Evolutionary conservation across 1,140 invertebrate species (phyloP), one percentile per base, ranked within the genome.

Genomic region (Aphaenogaster ashmeadi): DNA sequence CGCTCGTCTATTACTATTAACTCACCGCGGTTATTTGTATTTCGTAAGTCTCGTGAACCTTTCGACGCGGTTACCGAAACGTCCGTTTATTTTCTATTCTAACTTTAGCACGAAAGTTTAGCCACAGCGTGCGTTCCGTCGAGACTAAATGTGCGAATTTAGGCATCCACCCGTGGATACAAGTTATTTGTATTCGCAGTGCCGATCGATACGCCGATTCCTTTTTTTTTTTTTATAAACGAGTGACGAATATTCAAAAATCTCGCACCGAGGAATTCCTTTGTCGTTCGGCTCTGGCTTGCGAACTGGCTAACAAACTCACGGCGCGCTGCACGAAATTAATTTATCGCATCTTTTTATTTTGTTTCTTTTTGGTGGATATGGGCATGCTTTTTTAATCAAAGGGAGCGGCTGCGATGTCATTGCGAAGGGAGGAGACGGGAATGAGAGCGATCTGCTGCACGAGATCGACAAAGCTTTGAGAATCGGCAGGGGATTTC

Each of bases 381-480:
- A 87, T 87, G 79, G 81, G 92, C 89, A 93, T 91, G 94, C 93
- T 95, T 93, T 92, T 93, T 88, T 94, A 87, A 93, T 93, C 92
- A 80, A 90, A 89, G 87, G 90, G 86, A 88, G 71, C 87, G 88
- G 83, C 89, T 90, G 86, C 92, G 89, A 80, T 88, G 91, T 90
- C 71, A 80, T 87, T 77, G 74, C 90, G 83, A 91, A 89, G 87
- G 87, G 87, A 84, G 91, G 84, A 93, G 85, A 88, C 88, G 93
- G 66, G 41, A 41, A 90, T 92, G 92, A 92, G 41, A 94, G 90
- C 84, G 96, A 96, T 58, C 95, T 97, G 91, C 96, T 97, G 94
- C 96, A 96, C 94, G 97, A 97, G 95, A 97, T 97, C 92, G 96
- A 97, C 94, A 95, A 93, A 87, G 95, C 96, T 90, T 95, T 97